Base-by-base conservation (phyloP, 2,797 vertebrate species). In the Cossypha caffra region DNA sequence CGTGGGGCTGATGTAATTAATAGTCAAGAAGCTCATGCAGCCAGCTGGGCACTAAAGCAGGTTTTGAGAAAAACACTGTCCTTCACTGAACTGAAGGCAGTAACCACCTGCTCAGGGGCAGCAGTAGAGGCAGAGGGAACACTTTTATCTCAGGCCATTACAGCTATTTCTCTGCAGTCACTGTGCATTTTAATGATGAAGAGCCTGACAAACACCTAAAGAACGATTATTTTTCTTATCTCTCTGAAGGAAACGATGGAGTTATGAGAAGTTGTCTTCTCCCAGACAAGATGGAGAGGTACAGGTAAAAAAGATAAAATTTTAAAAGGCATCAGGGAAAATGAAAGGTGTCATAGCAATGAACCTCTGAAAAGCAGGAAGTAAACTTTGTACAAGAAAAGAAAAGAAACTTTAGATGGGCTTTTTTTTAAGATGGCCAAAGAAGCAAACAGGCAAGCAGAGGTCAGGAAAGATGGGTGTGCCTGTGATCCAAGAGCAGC, bases 171-270 rank as follows among this genome's bases (percentile, higher is more conserved):
- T 69, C 71, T 50, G 42, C 84, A 42, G n/a, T 63, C 91, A 82
- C 75, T 73, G 51, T 43, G 67, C 63, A 63, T 94, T 66, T 89
- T 91, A 93, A 94, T 86, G 38, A 42, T 89, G 85, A 86, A 88
- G 52, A 83, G 31, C 31, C 58, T 94, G 71, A 90, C 80, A 87
- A 73, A 59, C 18, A 59, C 40, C 51, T 76, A 55, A 33, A 62
- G 40, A 76, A 84, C 3, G 8, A 40, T 43, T 16, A 45, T 66
- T 89, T 88, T 81, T 78, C 50, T 86, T 69, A 62, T 45, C 33
- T 92, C 20, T 67, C 38, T 67, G 63, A 82, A 85, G 48, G 31
- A 76, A 84, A 79, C 28, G 62, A 73, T 73, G 51, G 31, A 88
- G 21, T 28, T 63, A 80, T 28, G 62, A 89, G 21, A 45, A 45